Percentiles rank a stretch among this genome's conserved stretches.
Evolutionary conservation across 2,888 invertebrate genomes (phyloP).

Genomic region (Scelioninae gen. 2): DNA sequence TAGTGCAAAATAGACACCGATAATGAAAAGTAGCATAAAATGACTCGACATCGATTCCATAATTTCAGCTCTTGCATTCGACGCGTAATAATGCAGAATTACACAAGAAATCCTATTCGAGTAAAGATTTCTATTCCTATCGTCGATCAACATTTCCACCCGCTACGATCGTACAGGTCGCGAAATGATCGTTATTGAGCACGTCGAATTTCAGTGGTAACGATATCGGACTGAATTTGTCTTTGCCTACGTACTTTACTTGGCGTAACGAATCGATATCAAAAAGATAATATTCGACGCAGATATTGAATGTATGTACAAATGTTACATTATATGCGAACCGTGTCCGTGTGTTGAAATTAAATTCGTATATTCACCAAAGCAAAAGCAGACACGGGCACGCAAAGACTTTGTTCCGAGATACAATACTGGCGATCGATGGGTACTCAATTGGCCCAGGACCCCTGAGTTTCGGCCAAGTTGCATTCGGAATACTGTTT

Average conservation of each 20-base stretch:
- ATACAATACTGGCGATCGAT: constrained; percentile 43
- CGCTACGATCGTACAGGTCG: not conserved
- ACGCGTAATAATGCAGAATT: constrained; percentile 11
- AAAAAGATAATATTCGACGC: constrained; percentile 27
- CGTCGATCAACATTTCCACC: not conserved
- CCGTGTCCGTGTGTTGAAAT: constrained; percentile 31
- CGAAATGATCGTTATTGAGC: constrained; percentile 7
- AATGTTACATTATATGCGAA: constrained; percentile 33
- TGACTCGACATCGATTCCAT: constrained; percentile 16
- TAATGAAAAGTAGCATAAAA: constrained; percentile 25
- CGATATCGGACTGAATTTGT: constrained; percentile 18
- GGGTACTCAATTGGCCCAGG: constrained; percentile 34
- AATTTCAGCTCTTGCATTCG: constrained; percentile 4
- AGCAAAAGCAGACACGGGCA: constrained; percentile 21
- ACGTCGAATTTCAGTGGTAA: not conserved
- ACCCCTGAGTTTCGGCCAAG: constrained; percentile 47
- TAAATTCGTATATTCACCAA: constrained; percentile 29
- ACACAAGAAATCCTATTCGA: constrained; percentile 6
- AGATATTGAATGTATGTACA: constrained; percentile 13
- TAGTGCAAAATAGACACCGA: constrained; percentile 17
- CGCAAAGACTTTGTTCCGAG: constrained; percentile 38
- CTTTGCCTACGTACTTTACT: constrained; percentile 13
- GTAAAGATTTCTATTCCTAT: constrained; percentile 2
- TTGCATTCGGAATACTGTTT: constrained; percentile 23
- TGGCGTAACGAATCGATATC: constrained; percentile 13